Evolutionary conservation across 2,113 vertebrate genomes (phyloP), one percentile per base, ranked within the genome.

Genomic region (Podocnemis expansa): DNA sequence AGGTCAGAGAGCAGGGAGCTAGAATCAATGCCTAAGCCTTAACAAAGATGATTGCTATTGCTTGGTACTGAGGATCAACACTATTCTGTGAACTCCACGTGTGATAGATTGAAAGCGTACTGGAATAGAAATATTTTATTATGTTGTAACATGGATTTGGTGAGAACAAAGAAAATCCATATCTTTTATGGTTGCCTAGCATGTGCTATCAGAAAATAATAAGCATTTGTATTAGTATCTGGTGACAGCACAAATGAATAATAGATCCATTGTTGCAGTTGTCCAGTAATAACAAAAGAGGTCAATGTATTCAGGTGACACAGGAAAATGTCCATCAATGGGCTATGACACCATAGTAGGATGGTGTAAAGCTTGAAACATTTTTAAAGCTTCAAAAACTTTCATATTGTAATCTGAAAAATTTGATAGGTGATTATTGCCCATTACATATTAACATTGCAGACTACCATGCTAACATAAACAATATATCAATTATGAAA

Each of bases 401-500:
- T 89, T 76, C 21, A 93, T n/a, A 86, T 47, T 93, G 34, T 45
- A 96, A 96, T 81, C 31, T 25, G 13, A 93, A 60, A 7, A 82
- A 38, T 91, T 81, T 93, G 29, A 79, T 73, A 87, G 82, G 85
- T 89, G 41, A 47, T 85, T 10, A 3, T 21, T 60, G 79, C 63
- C 34, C 49, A 79, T 88, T 93, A 95, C 31, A 84, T 88, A 91
- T 58, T 41, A 79, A 96, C 96, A 47, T 34, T 89, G 10, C 34
- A 85, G 93, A 89, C 7, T 80, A 58, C 10, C 29, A 58, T 0
- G 2, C 94, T 95, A 93, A 93, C 12, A 93, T 89, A 95, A 90
- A 13, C 12, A 89, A 47, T 41, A 1, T 22, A 90, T 95, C 96
- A 95, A 97, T 96, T 94, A 85, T 80, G 94, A 95, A 96, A 91